Conservation (phyloP, 2,888 invertebrate genomes). For the Seira musarum region DNA sequence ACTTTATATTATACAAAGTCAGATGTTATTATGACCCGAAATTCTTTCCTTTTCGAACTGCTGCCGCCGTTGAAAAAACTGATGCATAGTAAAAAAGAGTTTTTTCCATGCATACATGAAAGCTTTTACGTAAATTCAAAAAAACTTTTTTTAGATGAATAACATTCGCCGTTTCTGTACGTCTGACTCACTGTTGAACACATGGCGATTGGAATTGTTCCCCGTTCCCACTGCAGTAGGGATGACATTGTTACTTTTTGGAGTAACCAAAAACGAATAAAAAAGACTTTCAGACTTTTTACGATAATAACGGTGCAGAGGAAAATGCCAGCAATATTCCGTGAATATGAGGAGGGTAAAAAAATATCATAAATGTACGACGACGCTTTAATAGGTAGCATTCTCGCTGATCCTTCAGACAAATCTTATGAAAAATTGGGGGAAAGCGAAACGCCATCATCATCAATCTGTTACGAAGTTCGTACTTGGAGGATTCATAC, state of each 20-base stretch:
- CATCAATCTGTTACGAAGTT: background rate
- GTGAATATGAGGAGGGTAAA: background rate
- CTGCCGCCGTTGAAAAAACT: too few species aligned
- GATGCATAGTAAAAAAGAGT: constrained; percentile 10
- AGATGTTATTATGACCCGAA: constrained; percentile 11
- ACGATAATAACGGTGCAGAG: background rate
- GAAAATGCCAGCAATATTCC: background rate
- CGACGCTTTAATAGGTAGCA: background rate
- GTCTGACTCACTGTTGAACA: background rate
- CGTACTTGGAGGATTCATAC: too few species aligned
- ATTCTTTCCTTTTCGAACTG: background rate
- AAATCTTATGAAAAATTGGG: background rate
- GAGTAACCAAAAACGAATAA: background rate
- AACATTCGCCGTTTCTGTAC: too few species aligned
- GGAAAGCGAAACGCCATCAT: constrained; percentile 6
- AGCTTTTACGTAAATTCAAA: constrained; percentile 5
- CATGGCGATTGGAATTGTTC: background rate
- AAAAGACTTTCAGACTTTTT: background rate
- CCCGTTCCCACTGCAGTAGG: background rate
- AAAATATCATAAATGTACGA: background rate
- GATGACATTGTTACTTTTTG: background rate
- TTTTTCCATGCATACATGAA: background rate
- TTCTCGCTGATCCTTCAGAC: background rate
- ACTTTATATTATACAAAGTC: background rate
- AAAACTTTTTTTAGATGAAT: background rate